These are phyloP conservation scores for Pollenia angustigena DNA, from an alignment of 2,888 invertebrate genomes.

Conservation along the genomic window DNA sequence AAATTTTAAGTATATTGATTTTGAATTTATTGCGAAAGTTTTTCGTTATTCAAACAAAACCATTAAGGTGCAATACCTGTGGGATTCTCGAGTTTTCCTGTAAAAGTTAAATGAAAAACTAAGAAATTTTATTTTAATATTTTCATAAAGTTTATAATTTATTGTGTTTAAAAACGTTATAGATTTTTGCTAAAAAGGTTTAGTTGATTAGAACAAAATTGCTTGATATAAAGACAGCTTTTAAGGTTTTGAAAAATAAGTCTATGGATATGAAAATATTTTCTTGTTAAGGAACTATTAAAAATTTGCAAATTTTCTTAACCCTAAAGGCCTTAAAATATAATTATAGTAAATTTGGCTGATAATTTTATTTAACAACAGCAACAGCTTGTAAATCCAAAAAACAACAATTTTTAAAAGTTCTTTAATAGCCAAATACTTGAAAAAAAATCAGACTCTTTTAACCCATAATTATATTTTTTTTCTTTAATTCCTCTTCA, in stretches of 20 bases:
- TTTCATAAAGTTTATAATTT: conserved; percentile 17
- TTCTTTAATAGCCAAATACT: too few species aligned
- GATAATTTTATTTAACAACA: too few species aligned
- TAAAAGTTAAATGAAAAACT: neutral
- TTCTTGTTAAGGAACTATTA: neutral
- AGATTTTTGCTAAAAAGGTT: neutral
- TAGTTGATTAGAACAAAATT: too few species aligned
- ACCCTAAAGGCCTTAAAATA: neutral
- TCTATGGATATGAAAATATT: too few species aligned
- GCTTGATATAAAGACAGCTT: too few species aligned
- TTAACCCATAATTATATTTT: conserved; percentile 3
- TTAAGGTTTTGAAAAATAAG: too few species aligned
- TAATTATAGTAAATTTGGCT: too few species aligned
- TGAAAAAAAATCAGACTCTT: neutral
- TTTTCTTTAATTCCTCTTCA: neutral
- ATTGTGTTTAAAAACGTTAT: neutral
- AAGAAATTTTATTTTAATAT: conserved; percentile 4
- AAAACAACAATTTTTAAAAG: too few species aligned
- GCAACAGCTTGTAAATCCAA: too few species aligned
- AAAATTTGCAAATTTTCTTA: neutral
- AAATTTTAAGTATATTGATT: conserved; percentile 73
- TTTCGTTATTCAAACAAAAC: conserved; percentile 60
- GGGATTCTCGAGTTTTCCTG: conserved; percentile 34
- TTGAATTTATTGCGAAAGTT: conserved; percentile 72
- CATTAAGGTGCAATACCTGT: conserved; percentile 65